These are phyloP conservation scores for Pemphigus obesinymphae DNA, from an alignment of 1,140 invertebrate species.

Conservation along the genomic window DNA sequence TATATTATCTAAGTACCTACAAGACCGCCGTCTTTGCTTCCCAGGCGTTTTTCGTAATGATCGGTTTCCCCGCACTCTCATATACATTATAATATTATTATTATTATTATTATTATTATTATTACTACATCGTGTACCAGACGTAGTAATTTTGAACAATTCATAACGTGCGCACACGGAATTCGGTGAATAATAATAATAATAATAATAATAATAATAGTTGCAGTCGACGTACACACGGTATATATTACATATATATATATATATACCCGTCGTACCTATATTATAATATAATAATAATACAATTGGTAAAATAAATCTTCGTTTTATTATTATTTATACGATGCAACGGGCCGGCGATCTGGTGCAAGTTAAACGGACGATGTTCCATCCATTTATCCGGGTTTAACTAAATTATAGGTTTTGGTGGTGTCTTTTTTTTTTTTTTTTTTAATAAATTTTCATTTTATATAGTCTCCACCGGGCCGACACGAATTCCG, in stretches of 20 bases:
- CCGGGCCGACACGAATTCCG: not conserved
- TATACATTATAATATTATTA: not conserved
- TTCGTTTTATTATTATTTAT: not conserved
- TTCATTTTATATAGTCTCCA: too few relatives aligned
- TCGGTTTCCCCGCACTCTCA: not conserved
- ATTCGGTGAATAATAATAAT: not conserved
- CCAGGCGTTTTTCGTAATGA: not conserved
- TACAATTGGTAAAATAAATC: slow-evolving; percentile 14
- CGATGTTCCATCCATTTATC: not conserved
- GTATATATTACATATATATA: too few relatives aligned
- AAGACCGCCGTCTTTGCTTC: too few relatives aligned
- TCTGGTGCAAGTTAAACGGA: not conserved
- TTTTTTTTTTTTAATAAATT: not conserved
- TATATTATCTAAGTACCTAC: too few relatives aligned
- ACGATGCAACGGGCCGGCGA: too few relatives aligned
- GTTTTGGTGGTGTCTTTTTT: not conserved
- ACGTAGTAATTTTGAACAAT: not conserved
- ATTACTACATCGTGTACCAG: not conserved
- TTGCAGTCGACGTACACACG: too few relatives aligned
- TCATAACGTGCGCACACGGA: not conserved
- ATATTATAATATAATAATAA: not conserved
- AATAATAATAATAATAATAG: not conserved
- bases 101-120: not conserved
- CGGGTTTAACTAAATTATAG: slow-evolving; percentile 28
- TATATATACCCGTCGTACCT: too few relatives aligned